Percentiles rank a stretch among this genome's conserved stretches.
These are phyloP conservation scores for Hemibagrus wyckioides DNA, from an alignment of 2,113 vertebrate genomes.

Conservation along the genomic window DNA sequence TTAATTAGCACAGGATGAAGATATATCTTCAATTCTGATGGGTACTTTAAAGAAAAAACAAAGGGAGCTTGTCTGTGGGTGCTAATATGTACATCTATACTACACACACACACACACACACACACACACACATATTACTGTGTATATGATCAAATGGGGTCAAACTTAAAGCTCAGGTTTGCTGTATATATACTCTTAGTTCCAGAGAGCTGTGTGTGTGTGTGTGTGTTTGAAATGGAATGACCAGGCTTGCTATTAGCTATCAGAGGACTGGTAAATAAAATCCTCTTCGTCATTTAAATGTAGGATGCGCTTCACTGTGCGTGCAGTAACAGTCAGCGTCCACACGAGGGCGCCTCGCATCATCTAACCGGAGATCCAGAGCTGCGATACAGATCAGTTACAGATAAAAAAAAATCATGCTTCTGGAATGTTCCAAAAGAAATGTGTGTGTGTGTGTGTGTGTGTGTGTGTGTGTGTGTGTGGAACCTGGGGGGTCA, in stretches of 20 bases:
- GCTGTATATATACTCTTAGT: background rate
- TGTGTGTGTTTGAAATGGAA: background rate
- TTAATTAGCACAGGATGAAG: background rate
- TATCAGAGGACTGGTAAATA: slow-evolving; percentile 6
- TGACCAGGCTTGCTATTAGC: background rate
- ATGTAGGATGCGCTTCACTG: background rate
- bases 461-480: slow-evolving; percentile 16
- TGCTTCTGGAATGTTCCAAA: background rate
- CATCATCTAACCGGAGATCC: background rate
- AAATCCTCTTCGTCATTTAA: slow-evolving; percentile 25
- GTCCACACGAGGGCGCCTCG: slow-evolving; percentile 20
- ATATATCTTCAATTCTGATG: background rate
- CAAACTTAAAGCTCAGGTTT: background rate
- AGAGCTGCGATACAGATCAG: background rate
- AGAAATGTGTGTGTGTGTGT: background rate
- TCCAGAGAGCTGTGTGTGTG: slow-evolving; percentile 9
- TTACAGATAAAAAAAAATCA: background rate
- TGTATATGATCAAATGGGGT: background rate
- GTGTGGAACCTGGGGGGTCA: slow-evolving; percentile 45
- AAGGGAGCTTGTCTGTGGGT: background rate
- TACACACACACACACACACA: slow-evolving; percentile 7
- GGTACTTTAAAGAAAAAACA: background rate
- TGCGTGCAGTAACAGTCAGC: slow-evolving; percentile 16
- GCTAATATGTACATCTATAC: slow-evolving; percentile 4
- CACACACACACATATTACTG: background rate